phyloP scores from a whole-genome alignment of 2,113 vertebrate genomes.

The Callithrix jacchus region DNA sequence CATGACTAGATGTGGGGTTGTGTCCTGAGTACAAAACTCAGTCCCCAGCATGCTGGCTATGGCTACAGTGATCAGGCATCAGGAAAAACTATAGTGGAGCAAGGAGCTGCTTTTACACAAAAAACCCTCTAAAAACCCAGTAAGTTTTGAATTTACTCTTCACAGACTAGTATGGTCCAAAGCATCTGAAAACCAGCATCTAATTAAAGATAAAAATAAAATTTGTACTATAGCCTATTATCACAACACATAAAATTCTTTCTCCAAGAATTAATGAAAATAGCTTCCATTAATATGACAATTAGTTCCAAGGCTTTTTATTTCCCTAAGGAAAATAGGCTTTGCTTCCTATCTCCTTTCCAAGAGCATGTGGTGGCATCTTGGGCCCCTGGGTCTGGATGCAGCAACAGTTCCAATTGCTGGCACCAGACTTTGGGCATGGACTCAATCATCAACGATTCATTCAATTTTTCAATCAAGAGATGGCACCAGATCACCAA shows the following conservation, averaged over 20 bases:
- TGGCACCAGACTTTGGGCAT: background rate
- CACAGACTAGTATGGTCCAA: slow-evolving; percentile 7
- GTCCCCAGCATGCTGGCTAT: no score
- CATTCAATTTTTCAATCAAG: background rate
- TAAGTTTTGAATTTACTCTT: slow-evolving; percentile 51
- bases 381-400: background rate
- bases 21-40: background rate
- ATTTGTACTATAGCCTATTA: slow-evolving; percentile 54
- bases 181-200: slow-evolving; percentile 44
- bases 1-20: background rate
- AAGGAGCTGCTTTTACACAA: slow-evolving; percentile 4
- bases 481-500: background rate
- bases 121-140: slow-evolving; percentile 57
- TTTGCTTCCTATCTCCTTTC: slow-evolving; percentile 50
- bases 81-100: background rate
- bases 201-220: slow-evolving; percentile 74
- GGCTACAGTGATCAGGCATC: background rate
- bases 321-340: slow-evolving; percentile 3
- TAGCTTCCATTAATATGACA: slow-evolving; percentile 41
- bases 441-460: background rate
- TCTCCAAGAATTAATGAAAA: slow-evolving; percentile 56
- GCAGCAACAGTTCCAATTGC: background rate
- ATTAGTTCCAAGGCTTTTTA: slow-evolving; percentile 11
- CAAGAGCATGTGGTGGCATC: background rate
- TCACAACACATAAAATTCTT: slow-evolving; percentile 54